A percentile compares a stretch with the other conserved stretches of the same genome.
Conservation (phyloP, 2,888 invertebrate species). For the Oxytorus armatus region DNA sequence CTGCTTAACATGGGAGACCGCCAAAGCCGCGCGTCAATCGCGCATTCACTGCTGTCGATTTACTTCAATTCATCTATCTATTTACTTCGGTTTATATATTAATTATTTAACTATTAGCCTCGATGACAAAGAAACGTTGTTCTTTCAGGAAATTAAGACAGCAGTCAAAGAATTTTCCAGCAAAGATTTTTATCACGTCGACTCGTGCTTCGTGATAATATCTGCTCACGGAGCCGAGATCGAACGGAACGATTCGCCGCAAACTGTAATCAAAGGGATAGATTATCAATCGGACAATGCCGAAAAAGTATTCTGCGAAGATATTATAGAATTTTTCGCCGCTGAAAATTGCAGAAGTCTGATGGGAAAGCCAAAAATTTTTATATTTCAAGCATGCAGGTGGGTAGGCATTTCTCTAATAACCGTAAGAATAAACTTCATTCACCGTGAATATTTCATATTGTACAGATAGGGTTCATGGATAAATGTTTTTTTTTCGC, state of each 20-base stretch:
- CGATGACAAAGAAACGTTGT: not conserved
- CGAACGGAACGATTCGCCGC: constrained; percentile 8
- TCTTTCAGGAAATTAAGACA: constrained; percentile 74
- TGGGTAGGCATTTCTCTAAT: too few relatives aligned
- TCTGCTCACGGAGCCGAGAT: constrained; percentile 78
- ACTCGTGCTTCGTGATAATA: constrained; percentile 81
- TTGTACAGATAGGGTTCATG: too few relatives aligned
- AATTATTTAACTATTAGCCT: not conserved
- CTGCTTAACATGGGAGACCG: too few relatives aligned
- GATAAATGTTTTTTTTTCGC: not conserved
- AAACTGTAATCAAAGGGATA: constrained; percentile 76
- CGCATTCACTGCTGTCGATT: too few relatives aligned
- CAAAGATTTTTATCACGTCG: constrained; percentile 74
- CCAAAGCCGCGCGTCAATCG: too few relatives aligned
- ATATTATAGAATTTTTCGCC: constrained; percentile 84
- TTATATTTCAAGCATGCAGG: constrained; percentile 87
- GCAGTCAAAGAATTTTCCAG: constrained; percentile 75
- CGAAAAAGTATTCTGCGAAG: constrained; percentile 73
- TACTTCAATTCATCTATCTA: too few relatives aligned
- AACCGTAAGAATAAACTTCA: too few relatives aligned
- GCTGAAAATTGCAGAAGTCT: constrained; percentile 84
- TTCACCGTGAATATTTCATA: not conserved
- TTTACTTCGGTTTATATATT: not conserved
- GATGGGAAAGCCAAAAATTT: constrained; percentile 86
- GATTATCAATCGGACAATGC: constrained; percentile 68